A percentile compares a stretch with the other conserved stretches of the same genome.
phyloP scores from a whole-genome alignment of 2,113 vertebrate species.

The Rhynchomys soricoides region DNA sequence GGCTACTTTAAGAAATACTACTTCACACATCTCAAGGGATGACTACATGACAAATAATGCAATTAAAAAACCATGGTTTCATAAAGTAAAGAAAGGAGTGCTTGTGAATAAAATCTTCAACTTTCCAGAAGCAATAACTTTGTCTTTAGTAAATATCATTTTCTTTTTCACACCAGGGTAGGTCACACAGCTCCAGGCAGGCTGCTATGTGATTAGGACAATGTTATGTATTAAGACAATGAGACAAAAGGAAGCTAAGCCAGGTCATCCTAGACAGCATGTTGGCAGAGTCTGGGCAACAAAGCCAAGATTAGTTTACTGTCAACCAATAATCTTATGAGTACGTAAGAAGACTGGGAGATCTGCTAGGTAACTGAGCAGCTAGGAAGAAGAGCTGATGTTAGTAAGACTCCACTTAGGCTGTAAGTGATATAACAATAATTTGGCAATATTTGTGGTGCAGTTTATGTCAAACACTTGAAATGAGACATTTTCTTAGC shows the following conservation, averaged over 20 bases:
- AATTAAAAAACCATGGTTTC: background rate
- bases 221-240: background rate
- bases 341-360: background rate
- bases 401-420: background rate
- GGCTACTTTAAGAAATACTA: background rate
- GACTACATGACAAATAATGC: background rate
- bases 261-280: background rate
- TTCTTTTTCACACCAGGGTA: background rate
- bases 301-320: background rate
- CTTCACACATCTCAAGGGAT: background rate
- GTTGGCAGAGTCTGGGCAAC: background rate
- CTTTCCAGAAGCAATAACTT: constrained; percentile 5
- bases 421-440: background rate
- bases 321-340: background rate
- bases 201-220: background rate
- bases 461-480: background rate
- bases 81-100: constrained; percentile 9
- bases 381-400: background rate
- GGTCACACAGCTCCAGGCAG: background rate
- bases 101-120: background rate
- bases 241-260: background rate
- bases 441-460: background rate
- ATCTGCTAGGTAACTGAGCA: background rate
- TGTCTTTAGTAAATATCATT: background rate
- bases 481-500: background rate